Evolutionary conservation across 2,888 invertebrate species (phyloP).

Genomic region (Oscheius onirici): DNA sequence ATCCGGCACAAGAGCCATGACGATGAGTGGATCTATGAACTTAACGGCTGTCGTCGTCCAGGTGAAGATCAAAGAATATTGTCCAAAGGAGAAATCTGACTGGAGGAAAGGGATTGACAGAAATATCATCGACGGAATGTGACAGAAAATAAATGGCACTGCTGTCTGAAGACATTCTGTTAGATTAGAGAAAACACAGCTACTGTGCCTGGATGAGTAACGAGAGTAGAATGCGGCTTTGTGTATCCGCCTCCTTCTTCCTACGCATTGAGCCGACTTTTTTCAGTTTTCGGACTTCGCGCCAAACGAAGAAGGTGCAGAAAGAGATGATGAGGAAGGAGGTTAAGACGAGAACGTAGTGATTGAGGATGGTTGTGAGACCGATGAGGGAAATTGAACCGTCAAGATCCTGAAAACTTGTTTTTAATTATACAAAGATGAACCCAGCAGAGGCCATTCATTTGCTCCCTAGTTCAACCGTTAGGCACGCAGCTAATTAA

Average conservation of each 20-base stretch:
- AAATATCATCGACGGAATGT: constrained; percentile 6
- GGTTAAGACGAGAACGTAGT: constrained; percentile 13
- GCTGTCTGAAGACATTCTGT: constrained; percentile 1
- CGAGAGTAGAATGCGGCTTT: constrained; percentile 12
- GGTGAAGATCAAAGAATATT: constrained; percentile 16
- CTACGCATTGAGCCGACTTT: constrained; percentile 2
- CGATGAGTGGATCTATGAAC: constrained; percentile 23
- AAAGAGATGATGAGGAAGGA: constrained; percentile 8
- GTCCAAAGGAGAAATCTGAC: constrained; percentile 16
- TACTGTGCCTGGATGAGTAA: constrained; percentile 13
- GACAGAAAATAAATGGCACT: constrained; percentile 23
- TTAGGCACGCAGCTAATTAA: too few relatives aligned
- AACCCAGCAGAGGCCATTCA: background rate
- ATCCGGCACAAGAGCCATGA: constrained; percentile 3
- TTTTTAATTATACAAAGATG: background rate
- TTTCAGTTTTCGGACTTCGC: background rate
- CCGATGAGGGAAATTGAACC: constrained; percentile 14
- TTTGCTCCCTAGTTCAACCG: too few relatives aligned
- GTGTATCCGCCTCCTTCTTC: constrained; percentile 11
- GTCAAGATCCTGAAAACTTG: background rate
- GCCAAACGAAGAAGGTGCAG: background rate
- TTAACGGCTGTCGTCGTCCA: constrained; percentile 5
- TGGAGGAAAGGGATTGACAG: constrained; percentile 16
- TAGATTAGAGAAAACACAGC: background rate
- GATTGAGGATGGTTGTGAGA: constrained; percentile 17